Conservation (phyloP, 2,113 vertebrate species). For the Jaculus jaculus region DNA sequence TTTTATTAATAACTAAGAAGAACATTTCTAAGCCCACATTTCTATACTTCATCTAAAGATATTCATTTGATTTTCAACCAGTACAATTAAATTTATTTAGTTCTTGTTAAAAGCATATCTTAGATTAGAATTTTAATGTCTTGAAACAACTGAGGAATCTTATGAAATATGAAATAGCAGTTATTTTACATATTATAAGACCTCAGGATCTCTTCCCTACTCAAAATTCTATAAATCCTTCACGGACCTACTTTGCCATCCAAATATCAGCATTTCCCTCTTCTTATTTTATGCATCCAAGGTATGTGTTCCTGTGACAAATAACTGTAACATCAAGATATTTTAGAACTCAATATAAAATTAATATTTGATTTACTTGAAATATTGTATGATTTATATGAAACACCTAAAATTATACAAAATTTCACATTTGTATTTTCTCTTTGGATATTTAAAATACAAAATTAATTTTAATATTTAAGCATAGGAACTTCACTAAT, state of each 20-base stretch:
- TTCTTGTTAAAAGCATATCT: slow-evolving; percentile 11
- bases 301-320: background rate
- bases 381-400: background rate
- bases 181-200: background rate
- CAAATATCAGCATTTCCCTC: background rate
- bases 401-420: slow-evolving; percentile 2
- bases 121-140: background rate
- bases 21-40: background rate
- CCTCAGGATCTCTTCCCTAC: background rate
- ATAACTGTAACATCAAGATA: background rate
- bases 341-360: background rate
- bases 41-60: background rate
- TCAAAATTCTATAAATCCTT: background rate
- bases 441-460: background rate
- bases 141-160: slow-evolving; percentile 19
- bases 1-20: background rate
- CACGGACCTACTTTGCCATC: background rate
- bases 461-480: background rate
- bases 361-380: background rate
- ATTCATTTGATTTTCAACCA: background rate
- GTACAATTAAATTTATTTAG: background rate
- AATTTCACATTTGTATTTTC: background rate
- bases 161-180: background rate
- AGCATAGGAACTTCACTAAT: background rate
- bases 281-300: background rate